phyloP scores from a whole-genome alignment of 2,888 invertebrate genomes.

The Ligdia adustata region DNA sequence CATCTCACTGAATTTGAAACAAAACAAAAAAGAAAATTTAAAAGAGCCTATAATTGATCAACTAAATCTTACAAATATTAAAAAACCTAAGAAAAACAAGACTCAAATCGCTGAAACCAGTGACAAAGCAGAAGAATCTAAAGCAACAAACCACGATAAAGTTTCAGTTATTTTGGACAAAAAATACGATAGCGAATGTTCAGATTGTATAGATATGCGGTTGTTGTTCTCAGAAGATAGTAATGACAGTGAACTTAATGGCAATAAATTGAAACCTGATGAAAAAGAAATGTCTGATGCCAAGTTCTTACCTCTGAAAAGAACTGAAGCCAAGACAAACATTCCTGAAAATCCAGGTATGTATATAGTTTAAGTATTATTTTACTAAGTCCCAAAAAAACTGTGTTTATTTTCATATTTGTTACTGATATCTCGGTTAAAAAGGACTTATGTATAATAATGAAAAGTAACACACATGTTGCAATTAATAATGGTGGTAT shows the following conservation, averaged over 20 bases:
- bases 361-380: no score
- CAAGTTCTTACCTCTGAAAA: slow-evolving; percentile 60
- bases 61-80: slow-evolving; percentile 65
- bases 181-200: slow-evolving; percentile 47
- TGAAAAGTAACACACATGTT: no score
- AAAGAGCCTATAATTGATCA: slow-evolving; percentile 61
- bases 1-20: slow-evolving; percentile 60
- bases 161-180: slow-evolving; percentile 17
- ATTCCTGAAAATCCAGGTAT: slow-evolving; percentile 50
- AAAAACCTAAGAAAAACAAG: slow-evolving; percentile 45
- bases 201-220: slow-evolving; percentile 66
- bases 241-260: slow-evolving; percentile 50
- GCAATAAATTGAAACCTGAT: slow-evolving; percentile 28
- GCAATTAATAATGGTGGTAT: no score
- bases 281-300: slow-evolving; percentile 29
- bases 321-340: slow-evolving; percentile 59
- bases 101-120: slow-evolving; percentile 8
- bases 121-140: slow-evolving; percentile 17
- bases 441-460: no score
- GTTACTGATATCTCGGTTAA: no score
- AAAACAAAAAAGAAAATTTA: slow-evolving; percentile 50
- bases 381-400: no score
- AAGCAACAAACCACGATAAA: slow-evolving; percentile 26
- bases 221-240: slow-evolving; percentile 72
- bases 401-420: no score